Base-by-base conservation (phyloP, 1,140 invertebrate genomes). In the Halyomorpha halys region DNA sequence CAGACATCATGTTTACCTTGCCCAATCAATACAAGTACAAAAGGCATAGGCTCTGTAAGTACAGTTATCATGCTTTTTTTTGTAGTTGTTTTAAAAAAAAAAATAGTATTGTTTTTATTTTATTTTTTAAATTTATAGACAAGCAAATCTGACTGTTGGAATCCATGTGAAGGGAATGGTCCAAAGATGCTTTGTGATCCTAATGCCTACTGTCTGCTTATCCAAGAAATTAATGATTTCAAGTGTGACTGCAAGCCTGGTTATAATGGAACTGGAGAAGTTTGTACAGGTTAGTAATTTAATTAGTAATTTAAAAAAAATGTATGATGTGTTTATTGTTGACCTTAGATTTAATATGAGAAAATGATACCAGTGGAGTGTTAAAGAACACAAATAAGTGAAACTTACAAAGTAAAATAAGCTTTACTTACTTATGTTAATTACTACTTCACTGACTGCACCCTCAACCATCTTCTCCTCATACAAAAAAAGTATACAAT, bases 191-290 rank as follows among this genome's bases (percentile, higher is more conserved):
- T 91, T 62, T 97, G 93, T 71, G 89, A 94, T 71, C 74, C 80
- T 0, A 94, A 95, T 74, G 91, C 92, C 0, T 88, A 92, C 71
- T 95, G 94, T 73, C 79, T 95, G 0, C 80, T 94, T 56, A 86
- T 91, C 44, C 81, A 82, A 0, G 89, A 94, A 72, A 91, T 87
- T 0, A 87, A 84, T 66, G 88, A 91, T 68, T 95, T 92, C 76
- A 86, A 86, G 69, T 97, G 94, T 70, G 87, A 93, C 72, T 97
- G 94, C 75, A 96, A 94, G 72, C 87, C 90, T 2, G 94, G 93
- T 2, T 97, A 91, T 77, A 93, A 94, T 73, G 90, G 91, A 71
- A 90, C 87, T 23, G 90, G 90, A 66, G 83, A 84, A 76, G 76
- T 81, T 44, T 94, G 90, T 74, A 81, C 76, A 34, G 81, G 82